These are phyloP conservation scores for Ivindomyrus marchei DNA, from an alignment of 2,113 vertebrate genomes.

Conservation along the genomic window DNA sequence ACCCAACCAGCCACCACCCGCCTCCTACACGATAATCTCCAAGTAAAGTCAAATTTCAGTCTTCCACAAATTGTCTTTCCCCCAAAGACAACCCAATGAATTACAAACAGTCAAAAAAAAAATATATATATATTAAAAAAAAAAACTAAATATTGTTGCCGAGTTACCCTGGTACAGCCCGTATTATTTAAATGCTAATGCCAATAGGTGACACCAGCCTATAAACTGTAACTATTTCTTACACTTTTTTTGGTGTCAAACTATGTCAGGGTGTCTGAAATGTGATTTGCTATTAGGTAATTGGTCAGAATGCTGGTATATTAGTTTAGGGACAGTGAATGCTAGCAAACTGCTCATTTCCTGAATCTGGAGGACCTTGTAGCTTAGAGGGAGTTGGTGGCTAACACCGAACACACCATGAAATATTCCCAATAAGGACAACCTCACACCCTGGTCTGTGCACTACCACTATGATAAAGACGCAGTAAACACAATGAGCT, in stretches of 20 bases:
- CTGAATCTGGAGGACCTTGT: neutral
- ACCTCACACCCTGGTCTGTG: neutral
- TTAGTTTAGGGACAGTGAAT: neutral
- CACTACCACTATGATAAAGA: neutral
- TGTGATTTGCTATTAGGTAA: neutral
- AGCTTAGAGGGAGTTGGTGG: neutral
- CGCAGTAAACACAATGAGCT: neutral
- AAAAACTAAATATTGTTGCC: neutral
- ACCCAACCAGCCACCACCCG: neutral
- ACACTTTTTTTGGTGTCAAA: neutral
- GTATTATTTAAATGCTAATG: neutral
- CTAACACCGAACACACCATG: neutral
- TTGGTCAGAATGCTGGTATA: neutral
- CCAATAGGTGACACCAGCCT: neutral
- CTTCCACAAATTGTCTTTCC: constrained; percentile 2
- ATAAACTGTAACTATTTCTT: neutral
- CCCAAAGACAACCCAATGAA: neutral
- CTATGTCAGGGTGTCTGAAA: neutral
- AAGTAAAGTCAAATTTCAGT: neutral
- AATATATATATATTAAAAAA: neutral
- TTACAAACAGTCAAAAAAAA: neutral
- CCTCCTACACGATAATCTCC: neutral
- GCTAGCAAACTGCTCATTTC: neutral
- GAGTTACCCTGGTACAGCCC: neutral
- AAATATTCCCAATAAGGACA: neutral